Percentiles rank a stretch among this genome's conserved stretches.
phyloP scores from a whole-genome alignment of 2,888 invertebrate species.

The Suillia variegata region DNA sequence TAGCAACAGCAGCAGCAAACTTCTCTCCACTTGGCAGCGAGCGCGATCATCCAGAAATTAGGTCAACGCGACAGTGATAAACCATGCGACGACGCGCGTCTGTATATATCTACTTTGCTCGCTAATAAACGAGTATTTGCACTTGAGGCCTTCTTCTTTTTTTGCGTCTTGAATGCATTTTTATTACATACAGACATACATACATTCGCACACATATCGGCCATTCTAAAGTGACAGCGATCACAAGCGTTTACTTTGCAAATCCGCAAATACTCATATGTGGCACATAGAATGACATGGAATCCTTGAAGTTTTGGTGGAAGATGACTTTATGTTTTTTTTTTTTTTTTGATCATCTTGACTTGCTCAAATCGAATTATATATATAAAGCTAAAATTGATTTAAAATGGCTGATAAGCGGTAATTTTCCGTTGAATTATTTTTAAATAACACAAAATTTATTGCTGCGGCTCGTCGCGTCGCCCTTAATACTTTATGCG shows the following conservation, averaged over 20 bases:
- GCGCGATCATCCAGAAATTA: slow-evolving; percentile 46
- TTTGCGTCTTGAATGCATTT: slow-evolving; percentile 27
- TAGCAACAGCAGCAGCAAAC: no score
- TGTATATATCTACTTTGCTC: not conserved
- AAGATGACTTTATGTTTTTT: slow-evolving; percentile 2
- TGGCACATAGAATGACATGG: no score
- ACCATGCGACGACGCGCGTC: slow-evolving; percentile 22
- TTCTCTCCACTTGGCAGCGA: not conserved
- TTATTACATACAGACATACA: no score
- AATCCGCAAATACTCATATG: no score
- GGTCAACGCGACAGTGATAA: slow-evolving; percentile 50
- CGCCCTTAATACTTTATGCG: not conserved
- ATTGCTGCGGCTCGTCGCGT: slow-evolving; percentile 13
- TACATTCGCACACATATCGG: no score
- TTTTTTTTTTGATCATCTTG: not conserved
- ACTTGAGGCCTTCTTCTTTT: slow-evolving; percentile 24
- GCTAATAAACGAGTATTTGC: no score
- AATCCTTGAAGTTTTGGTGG: slow-evolving; percentile 6
- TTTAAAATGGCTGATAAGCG: no score
- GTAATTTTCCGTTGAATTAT: slow-evolving; percentile 10
- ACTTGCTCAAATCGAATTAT: no score
- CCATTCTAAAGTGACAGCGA: no score
- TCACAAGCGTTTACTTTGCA: no score
- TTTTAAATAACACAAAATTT: not conserved
- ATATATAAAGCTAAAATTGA: no score